phyloP scores from a whole-genome alignment of 2,888 invertebrate species.

The Scaptodrosophila latifasciaeformis region DNA sequence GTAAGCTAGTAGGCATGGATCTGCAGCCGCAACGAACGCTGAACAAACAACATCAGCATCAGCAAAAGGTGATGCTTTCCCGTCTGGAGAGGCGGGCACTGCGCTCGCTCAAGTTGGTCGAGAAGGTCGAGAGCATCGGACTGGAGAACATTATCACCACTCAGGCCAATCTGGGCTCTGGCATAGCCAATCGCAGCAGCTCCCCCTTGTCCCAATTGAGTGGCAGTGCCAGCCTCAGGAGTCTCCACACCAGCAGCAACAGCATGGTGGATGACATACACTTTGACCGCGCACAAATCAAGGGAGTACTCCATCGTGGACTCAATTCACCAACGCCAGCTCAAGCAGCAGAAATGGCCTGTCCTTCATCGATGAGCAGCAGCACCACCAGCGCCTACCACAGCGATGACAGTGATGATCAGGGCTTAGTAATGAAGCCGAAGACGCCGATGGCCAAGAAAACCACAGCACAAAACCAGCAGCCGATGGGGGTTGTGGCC shows the following conservation, averaged over 20 bases:
- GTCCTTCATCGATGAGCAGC: conserved; percentile 14
- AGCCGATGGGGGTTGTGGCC: no score
- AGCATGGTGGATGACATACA: conserved; percentile 73
- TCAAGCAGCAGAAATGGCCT: conserved; percentile 3
- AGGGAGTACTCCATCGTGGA: conserved; percentile 70
- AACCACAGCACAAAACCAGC: neutral
- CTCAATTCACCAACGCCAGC: conserved; percentile 53
- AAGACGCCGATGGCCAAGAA: conserved; percentile 21
- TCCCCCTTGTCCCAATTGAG: conserved; percentile 89
- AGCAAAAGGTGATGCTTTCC: conserved; percentile 72
- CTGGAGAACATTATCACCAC: conserved; percentile 81
- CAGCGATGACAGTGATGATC: conserved; percentile 53
- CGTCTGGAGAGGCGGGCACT: conserved; percentile 75
- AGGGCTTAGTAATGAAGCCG: conserved; percentile 54
- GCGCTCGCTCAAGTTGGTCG: conserved; percentile 78
- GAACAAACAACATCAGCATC: conserved; percentile 62
- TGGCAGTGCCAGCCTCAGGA: conserved; percentile 80
- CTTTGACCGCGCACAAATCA: conserved; percentile 76
- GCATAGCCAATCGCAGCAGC: conserved; percentile 77
- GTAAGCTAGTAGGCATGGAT: conserved; percentile 79
- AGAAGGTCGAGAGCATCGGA: conserved; percentile 82
- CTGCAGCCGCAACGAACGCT: conserved; percentile 66
- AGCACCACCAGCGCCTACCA: conserved; percentile 55
- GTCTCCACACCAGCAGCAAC: conserved; percentile 74
- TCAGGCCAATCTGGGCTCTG: conserved; percentile 78